Base-by-base conservation (phyloP, 2,113 vertebrate species). In the Sylvilagus bachmani region DNA sequence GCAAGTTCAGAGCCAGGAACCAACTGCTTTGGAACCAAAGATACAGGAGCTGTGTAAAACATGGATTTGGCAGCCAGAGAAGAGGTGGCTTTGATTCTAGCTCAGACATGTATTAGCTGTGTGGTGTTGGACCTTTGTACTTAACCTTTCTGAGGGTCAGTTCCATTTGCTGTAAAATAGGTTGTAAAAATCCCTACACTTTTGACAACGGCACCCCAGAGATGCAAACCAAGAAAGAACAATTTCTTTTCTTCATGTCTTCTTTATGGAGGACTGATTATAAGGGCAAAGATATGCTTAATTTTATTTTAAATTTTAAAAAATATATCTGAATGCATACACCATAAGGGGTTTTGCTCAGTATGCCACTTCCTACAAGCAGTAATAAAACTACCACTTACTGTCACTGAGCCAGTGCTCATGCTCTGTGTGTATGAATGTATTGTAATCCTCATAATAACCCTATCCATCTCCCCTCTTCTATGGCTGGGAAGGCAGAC, bases 221-320 rank as follows among this genome's bases (percentile, higher is more conserved):
- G 55, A 78, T 90, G 49, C 70, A 78, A 51, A 89, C 44, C 55
- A 91, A 86, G 21, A 55, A 93, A 62, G 62, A 31, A 38, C n/a
- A n/a, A 36, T 55, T 86, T 78, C n/a, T 82, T 62, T 64, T 25
- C 36, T 61, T 64, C 27, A 53, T 13, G 13, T 80, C 21, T 69
- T 74, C 71, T 71, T 90, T 84, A 22, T 89, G 71, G 31, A 29
- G 3, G 74, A 91, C 25, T 89, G 62, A 81, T 64, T 77, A 81
- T 70, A 77, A 95, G 96, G 12, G 85, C 24, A 88, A 81, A 74
- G 51, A 36, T 84, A 49, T 17, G 53, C 73, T 91, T 67, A 79
- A 84, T 91, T 70, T 92, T 33, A 64, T 36, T 87, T 82, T 69
- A 92, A 94, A 83, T 69, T 70, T 69, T 5, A 53, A 93, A 80